Evolutionary conservation across 1,140 invertebrate genomes (phyloP), one percentile per base, ranked within the genome.

Genomic region (Hesperophylax magnus): DNA sequence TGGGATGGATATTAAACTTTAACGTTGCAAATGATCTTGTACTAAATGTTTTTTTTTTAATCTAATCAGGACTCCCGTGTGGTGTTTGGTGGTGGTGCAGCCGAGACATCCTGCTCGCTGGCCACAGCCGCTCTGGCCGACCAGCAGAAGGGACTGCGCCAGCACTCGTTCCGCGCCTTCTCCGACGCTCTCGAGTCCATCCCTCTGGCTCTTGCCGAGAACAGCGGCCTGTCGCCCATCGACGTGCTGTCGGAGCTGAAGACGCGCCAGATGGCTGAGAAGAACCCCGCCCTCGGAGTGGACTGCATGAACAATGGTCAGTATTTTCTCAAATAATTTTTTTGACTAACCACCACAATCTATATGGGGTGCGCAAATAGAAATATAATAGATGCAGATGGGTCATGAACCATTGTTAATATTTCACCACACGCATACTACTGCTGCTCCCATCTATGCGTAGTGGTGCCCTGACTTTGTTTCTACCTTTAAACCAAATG

Each of bases 151-250:
- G 96, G 97, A 0, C 88, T 99, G 65, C 98, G 99, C 88, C 98
- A 99, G 88, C 99, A 99, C 90, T 97, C 98, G 0, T 99, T 97
- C 92, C 92, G 98, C 81, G 96, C 96, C 1, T 99, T 99, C 87
- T 94, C 97, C 24, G 98, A 99, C 88, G 98, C 98, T 1, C 90
- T 99, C 18, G 99, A 99, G 89, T 93, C 93, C 61, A 96, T 99
- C 86, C 98, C 99, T 3, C 90, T 99, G 85, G 98, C 98, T 0
- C 91, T 99, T 39, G 98, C 99, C 15, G 98, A 99, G 89, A 99
- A 99, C 89, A 95, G 96, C 85, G 99, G 99, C 56, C 90, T 98
- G 5, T 94, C 96, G 34, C 95, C 98, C 0, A 98, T 99, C 80
- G 94, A 98, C 84, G 94, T 97, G 0, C 87, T 99, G 54, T 97